These are phyloP conservation scores for Malurus alboscapulatus DNA, from an alignment of 2,113 vertebrate species.

Conservation along the genomic window DNA sequence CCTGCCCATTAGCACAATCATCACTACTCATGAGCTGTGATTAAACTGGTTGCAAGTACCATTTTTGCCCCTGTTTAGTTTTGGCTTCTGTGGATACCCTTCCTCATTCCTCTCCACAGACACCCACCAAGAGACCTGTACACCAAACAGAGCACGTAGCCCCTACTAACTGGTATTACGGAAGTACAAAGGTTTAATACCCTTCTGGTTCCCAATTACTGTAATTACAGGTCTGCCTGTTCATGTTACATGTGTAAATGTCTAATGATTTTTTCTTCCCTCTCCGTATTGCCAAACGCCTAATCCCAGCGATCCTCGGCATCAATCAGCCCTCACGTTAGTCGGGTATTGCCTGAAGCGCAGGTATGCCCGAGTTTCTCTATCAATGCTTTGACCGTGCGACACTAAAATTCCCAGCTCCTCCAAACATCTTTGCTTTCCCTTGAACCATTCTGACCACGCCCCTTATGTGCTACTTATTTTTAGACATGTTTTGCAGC, in stretches of 20 bases:
- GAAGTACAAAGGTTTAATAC: not conserved
- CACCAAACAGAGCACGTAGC: not conserved
- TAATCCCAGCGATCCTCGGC: not conserved
- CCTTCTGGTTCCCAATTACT: not conserved
- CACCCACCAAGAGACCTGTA: rapidly evolving
- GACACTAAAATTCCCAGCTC: not conserved
- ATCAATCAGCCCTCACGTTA: not conserved
- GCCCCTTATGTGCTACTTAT: not conserved
- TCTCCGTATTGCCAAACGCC: not conserved
- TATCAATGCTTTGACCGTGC: not conserved
- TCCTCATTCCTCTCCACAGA: not conserved
- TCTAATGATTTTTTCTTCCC: not conserved
- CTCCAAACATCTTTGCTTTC: not conserved
- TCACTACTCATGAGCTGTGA: not conserved
- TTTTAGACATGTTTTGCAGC: not conserved
- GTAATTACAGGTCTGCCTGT: not conserved
- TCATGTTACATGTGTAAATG: not conserved
- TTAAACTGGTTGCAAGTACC: not conserved
- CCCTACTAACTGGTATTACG: not conserved
- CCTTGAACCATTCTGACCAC: not conserved
- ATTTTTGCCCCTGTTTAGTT: not conserved
- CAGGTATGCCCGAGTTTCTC: not conserved
- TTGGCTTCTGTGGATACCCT: not conserved
- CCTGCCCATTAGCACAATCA: not conserved
- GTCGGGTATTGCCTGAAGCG: not conserved